Evolutionary conservation across 1,140 invertebrate species (phyloP).

Genomic region (Drosophila tani): DNA sequence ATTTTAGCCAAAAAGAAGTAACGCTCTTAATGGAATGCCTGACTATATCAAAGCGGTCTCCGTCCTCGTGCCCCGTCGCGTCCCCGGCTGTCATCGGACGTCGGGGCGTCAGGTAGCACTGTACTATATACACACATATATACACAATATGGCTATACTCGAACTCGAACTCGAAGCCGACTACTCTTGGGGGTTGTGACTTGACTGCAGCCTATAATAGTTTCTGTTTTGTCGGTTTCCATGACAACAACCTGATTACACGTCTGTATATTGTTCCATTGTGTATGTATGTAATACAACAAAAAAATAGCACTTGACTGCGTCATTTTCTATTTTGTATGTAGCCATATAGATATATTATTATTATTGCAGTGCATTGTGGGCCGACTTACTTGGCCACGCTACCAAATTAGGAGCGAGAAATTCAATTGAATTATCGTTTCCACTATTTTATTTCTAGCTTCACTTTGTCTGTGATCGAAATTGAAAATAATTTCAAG

Average conservation of each 20-base stretch:
- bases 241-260: conserved; percentile 72
- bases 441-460: conserved; percentile 6
- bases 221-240: conserved; percentile 66
- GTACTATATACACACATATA: conserved; percentile 15
- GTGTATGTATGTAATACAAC: neutral
- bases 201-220: conserved; percentile 42
- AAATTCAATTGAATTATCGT: conserved; percentile 74
- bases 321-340: conserved; percentile 44
- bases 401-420: conserved; percentile 71
- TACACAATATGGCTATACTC: conserved; percentile 9
- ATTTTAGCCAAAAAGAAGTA: conserved; percentile 6
- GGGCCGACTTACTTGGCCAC: conserved; percentile 66
- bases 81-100: neutral
- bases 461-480: conserved; percentile 54
- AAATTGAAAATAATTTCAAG: conserved; percentile 70
- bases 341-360: conserved; percentile 8
- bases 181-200: conserved; percentile 35
- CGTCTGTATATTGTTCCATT: conserved; percentile 27
- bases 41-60: neutral
- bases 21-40: conserved; percentile 1
- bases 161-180: conserved; percentile 6
- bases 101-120: conserved; percentile 44
- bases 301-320: conserved; percentile 37
- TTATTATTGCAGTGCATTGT: conserved; percentile 64
- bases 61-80: no score